These are phyloP conservation scores for Microtus agrestis DNA, from an alignment of 2,797 vertebrate genomes.

Conservation along the genomic window DNA sequence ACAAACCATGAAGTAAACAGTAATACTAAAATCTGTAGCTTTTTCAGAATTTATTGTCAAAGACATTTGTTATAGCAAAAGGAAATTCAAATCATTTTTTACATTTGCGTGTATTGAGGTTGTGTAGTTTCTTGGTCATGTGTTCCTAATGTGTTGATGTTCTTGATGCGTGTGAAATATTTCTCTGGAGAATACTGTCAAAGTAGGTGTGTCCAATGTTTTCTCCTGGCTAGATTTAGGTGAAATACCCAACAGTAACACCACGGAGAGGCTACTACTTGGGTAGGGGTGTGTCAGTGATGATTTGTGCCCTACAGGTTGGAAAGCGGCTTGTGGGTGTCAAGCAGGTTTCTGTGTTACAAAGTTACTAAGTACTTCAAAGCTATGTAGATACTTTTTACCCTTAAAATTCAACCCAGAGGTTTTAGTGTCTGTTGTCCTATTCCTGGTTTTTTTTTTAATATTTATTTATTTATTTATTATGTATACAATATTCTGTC, in stretches of 20 bases:
- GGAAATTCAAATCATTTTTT: background rate
- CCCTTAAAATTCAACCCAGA: background rate
- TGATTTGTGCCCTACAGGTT: background rate
- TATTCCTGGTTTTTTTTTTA: background rate
- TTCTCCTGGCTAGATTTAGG: conserved; percentile 15
- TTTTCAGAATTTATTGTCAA: background rate
- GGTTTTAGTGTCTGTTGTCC: background rate
- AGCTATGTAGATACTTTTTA: conserved; percentile 7
- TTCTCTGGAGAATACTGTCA: background rate
- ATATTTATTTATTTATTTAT: too few relatives aligned
- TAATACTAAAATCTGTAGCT: conserved; percentile 1
- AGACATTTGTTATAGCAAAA: conserved; percentile 15
- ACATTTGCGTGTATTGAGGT: background rate
- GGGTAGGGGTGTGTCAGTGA: background rate
- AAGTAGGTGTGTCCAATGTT: conserved; percentile 8
- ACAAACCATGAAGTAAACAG: conserved; percentile 23
- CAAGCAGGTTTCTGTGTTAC: background rate
- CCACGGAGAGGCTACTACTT: background rate
- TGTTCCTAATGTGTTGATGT: background rate
- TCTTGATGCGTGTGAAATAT: background rate
- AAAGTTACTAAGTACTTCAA: conserved; percentile 58
- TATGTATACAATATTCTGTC: too few relatives aligned
- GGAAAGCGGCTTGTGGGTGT: background rate
- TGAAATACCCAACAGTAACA: conserved; percentile 9
- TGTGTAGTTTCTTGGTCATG: background rate